phyloP scores from a whole-genome alignment of 2,888 invertebrate species.

The Torymus auratus region DNA sequence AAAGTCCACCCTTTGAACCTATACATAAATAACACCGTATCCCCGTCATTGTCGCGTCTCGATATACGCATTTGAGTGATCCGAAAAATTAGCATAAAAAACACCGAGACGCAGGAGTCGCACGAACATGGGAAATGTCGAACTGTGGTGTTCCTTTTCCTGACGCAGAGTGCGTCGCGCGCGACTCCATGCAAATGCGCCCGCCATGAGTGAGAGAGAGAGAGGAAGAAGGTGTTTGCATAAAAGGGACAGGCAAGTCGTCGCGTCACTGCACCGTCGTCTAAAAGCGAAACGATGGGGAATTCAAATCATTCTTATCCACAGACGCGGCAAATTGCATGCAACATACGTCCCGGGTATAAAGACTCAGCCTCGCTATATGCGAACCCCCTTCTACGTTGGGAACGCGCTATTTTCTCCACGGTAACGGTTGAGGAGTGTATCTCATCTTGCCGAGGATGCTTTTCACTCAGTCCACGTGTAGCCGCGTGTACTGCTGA shows the following conservation, averaged over 20 bases:
- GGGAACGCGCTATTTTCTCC: background rate
- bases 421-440: no score
- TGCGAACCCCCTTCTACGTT: background rate
- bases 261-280: background rate
- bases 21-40: background rate
- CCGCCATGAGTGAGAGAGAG: background rate
- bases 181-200: conserved; percentile 30
- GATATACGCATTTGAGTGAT: conserved; percentile 40
- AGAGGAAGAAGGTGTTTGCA: conserved; percentile 19
- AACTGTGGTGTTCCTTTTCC: conserved; percentile 3
- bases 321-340: conserved; percentile 21
- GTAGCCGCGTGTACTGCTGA: no score
- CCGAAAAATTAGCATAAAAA: conserved; percentile 63
- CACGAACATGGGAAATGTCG: conserved; percentile 26
- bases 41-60: conserved; percentile 11
- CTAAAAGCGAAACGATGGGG: conserved; percentile 17
- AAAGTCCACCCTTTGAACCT: no score
- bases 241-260: conserved; percentile 18
- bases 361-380: background rate
- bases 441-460: no score
- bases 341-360: conserved; percentile 19
- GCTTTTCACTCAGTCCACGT: no score
- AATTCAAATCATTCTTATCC: conserved; percentile 44
- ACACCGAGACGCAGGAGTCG: background rate
- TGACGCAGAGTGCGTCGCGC: conserved; percentile 12